Conservation (phyloP, 2,113 vertebrate species). For the Ursus arctos region DNA sequence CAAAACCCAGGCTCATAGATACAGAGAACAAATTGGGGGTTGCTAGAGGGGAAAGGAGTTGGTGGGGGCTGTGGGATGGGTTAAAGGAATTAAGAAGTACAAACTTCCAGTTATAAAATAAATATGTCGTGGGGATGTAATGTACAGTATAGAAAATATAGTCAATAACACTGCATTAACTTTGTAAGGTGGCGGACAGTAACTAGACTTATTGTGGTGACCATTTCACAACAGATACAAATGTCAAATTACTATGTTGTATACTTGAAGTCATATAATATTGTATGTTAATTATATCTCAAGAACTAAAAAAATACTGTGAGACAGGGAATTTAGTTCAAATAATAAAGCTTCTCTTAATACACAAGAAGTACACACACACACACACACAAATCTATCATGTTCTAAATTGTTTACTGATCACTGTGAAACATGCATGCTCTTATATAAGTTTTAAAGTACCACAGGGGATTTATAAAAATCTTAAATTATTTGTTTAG, state of each 20-base stretch:
- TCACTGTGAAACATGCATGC: neutral
- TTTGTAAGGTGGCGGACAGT: neutral
- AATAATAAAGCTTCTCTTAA: constrained; percentile 45
- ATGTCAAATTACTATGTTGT: neutral
- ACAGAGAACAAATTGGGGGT: no score
- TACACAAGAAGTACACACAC: neutral
- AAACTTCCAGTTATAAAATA: neutral
- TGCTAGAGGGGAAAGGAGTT: neutral
- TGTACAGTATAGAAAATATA: neutral
- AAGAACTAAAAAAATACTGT: neutral
- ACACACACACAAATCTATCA: neutral
- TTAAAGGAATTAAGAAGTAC: neutral
- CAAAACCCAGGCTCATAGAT: neutral
- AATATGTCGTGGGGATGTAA: neutral
- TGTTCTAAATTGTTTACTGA: neutral
- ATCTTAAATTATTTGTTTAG: neutral
- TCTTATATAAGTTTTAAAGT: neutral
- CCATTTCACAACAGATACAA: neutral
- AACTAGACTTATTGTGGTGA: neutral
- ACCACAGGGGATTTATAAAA: neutral
- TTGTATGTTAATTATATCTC: neutral
- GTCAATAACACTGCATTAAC: neutral
- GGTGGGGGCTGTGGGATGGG: neutral
- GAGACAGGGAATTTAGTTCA: neutral
- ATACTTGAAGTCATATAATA: neutral